Evolutionary conservation across 2,888 invertebrate genomes (phyloP), one percentile per base, ranked within the genome.

Genomic region (Temnothorax rugatulus): DNA sequence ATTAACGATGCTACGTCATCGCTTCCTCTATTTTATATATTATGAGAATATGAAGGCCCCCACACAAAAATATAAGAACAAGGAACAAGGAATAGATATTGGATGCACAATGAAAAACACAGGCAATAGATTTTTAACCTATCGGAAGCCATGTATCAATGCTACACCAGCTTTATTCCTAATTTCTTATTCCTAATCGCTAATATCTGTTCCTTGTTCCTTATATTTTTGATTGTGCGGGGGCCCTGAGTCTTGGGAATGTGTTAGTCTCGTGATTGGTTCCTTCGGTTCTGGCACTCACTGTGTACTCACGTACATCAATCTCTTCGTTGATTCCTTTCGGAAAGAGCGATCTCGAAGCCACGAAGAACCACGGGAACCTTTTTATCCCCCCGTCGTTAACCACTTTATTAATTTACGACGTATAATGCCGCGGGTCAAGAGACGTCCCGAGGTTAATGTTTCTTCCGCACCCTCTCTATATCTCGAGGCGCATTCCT

Each of bases 401-500:
- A 88, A 90, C 92, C 92, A 93, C 91, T 93, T 94, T 92, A 93
- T 93, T 93, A 91, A 93, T 93, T 93, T 93, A 93, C 89, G 83
- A 88, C 92, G 90, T 89, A 92, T 92, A 92, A 92, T 92, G 88
- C 89, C 82, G 76, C 86, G 81, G 85, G 83, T 84, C 71, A 82
- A 86, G 86, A 75, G 82, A 84, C 86, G 81, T 77, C 57, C 87
- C 86, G 83, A 87, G 90, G 91, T 88, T 86, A 91, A 91, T 84
- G 88, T 85, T 90, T 82, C 85, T 88, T 86, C 85, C 86, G 89
- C 77, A 82, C 84, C 86, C 83, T 86, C 71, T 52, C 73, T 76
- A 66, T 76, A 66, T 47, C 47, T 21, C 34, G 79, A 75, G 68
- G 74, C 61, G 82, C 77, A 52, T 69, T 81, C 73, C 81, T 83